phyloP scores from a whole-genome alignment of 2,888 invertebrate species.

The Phytoseiulus persimilis region DNA sequence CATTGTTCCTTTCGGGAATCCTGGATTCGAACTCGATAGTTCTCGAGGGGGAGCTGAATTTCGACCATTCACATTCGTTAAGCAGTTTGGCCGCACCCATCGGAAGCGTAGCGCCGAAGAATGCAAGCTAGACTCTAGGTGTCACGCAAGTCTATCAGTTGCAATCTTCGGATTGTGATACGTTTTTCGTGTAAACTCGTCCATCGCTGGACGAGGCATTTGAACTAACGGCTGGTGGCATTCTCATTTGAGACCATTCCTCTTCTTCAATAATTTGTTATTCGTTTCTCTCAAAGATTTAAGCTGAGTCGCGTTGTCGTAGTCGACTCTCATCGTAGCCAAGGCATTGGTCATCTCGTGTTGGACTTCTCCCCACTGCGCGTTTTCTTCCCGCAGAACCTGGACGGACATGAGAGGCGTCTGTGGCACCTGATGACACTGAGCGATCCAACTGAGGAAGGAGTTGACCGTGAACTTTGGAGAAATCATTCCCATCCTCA shows the following conservation, averaged over 20 bases:
- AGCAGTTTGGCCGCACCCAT: too few species aligned
- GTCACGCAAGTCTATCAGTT: too few species aligned
- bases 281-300: constrained; percentile 26
- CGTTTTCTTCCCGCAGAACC: constrained; percentile 70
- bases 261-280: constrained; percentile 28
- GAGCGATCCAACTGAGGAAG: constrained; percentile 14
- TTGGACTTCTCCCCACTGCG: constrained; percentile 91
- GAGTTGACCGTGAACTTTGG: background rate
- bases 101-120: too few species aligned
- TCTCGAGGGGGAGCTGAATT: too few species aligned
- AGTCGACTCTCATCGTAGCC: constrained; percentile 96
- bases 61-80: too few species aligned
- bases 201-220: background rate
- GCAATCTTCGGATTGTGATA: background rate
- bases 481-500: too few species aligned
- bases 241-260: background rate
- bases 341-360: constrained; percentile 97
- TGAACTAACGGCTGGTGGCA: background rate
- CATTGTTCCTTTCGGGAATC: too few species aligned
- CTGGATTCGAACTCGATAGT: too few species aligned
- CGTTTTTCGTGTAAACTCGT: background rate
- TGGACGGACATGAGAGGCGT: constrained; percentile 86
- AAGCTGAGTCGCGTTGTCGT: constrained; percentile 58
- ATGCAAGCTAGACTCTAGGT: too few species aligned
- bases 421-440: constrained; percentile 64